Evolutionary conservation across 2,113 vertebrate species (phyloP), one percentile per base, ranked within the genome.

Genomic region (Symphodus melops): DNA sequence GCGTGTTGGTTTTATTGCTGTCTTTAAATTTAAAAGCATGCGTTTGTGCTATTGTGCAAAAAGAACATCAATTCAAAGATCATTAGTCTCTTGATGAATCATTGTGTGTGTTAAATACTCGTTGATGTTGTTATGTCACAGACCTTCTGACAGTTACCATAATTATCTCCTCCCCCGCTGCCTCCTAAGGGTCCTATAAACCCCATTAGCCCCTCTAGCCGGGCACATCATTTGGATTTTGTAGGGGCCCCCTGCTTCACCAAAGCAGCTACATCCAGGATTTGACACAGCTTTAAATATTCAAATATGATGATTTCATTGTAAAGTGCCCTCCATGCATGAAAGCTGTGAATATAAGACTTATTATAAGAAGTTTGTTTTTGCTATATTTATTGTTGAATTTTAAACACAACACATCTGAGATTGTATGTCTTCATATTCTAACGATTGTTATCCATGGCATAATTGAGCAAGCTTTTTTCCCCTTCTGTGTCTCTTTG

Each of bases 181-280:
- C 48, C 59, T 90, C 87, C 82, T 86, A 48, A 62, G 78, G 86
- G 88, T 79, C 85, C 85, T 68, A 77, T 92, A 86, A 93, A 92
- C 68, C 92, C 88, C 76, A 88, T 91, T 85, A 87, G 87, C 68
- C 79, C 58, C 72, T 88, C 63, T 51, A 68, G 72, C 76, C 75
- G 61, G 71, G 53, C 77, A 82, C 56, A 90, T 80, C 76, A 77
- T 83, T 86, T 69, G 39, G 67, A 80, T 78, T 62, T 57, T 61
- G 56, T 28, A 70, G 70, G 69, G 63, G 61, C 73, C 72, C 77
- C 68, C 52, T 60, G 64, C 54, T 61, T 48, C 33, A 1, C 46
- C 33, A 37, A 52, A 71, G 71, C 28, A 62, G 68, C 56, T 59
- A 25, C 64, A 74, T 46, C 49, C 75, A 72, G 72, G 63, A 85